Conservation (phyloP, 2,797 vertebrate genomes). For the Tenualosa ilisha region DNA sequence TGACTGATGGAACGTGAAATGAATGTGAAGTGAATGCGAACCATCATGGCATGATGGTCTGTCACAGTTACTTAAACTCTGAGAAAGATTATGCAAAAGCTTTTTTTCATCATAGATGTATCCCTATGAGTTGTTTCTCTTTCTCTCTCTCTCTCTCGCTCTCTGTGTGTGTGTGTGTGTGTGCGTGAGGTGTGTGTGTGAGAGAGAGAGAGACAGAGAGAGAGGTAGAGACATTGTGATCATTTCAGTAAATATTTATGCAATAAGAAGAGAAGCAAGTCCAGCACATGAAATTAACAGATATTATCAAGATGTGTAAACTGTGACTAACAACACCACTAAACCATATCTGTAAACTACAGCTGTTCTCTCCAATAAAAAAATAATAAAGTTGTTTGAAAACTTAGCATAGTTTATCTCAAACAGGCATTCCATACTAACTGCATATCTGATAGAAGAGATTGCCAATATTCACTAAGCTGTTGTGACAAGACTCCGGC, state of each 20-base stretch:
- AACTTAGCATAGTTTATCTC: background rate
- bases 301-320: slow-evolving; percentile 6
- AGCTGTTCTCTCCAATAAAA: background rate
- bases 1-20: background rate
- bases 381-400: background rate
- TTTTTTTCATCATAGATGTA: background rate
- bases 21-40: background rate
- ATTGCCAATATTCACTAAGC: background rate
- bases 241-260: background rate
- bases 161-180: background rate
- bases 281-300: background rate
- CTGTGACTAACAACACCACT: background rate
- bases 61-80: background rate
- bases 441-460: slow-evolving; percentile 5
- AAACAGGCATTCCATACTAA: background rate
- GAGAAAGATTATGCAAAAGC: background rate
- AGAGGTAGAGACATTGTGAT: background rate
- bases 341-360: background rate
- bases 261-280: background rate
- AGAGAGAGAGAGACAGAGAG: background rate
- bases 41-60: background rate
- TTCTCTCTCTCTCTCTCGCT: background rate
- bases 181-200: background rate
- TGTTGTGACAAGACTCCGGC: slow-evolving; percentile 15
- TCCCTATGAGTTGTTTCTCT: background rate